Base-by-base conservation (phyloP, 2,888 invertebrate species). In the Eretmocerus hayati region DNA sequence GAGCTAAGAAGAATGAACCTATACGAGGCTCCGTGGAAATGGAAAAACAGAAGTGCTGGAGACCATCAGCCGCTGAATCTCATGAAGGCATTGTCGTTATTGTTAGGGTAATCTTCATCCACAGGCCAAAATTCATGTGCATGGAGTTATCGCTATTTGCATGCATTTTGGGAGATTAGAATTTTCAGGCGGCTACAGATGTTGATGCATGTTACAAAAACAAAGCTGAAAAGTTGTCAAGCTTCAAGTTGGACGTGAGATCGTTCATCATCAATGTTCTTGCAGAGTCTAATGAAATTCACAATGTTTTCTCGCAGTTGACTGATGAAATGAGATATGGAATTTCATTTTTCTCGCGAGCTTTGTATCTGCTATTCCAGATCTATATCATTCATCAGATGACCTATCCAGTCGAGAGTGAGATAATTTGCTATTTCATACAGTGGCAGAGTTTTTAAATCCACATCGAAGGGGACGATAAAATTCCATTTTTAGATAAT, bases 361-460 rank as follows among this genome's bases (percentile, higher is more conserved):
- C 48, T 19, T 16, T 47, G 20, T 41, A 47, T 30, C 15, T 41
- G 15, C 20, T 31, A 3, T 42, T 42, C 15, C 41, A 47, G 42
- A 15, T 33, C 26, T 50, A 35, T 31, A 39, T 37, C 15, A 16
- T 35, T 9, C 46, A 41, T 4, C 35, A 46, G 32, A 18, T 50
- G 11, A n/a, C 26, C 20, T 50, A 46, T 38, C 46, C 50, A 23
- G 22, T 41, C 13, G 46, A 41, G 15, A 26, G 41, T 30, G 50
- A 50, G n/a, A 40, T 41, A 16, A 13, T 46, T 11, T 46, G 46
- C 21, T 41, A 36, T 16, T 40, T 42, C 16, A 41, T 50, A 4
- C 42, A 46, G 19, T 38, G 46, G 35, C 22, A 30, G 11, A 16
- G 46, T 11, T 43, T 20, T 6, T 33, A 39, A 2, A 47, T 47